These are phyloP conservation scores for Heliconius hewitsoni DNA, from an alignment of 1,140 invertebrate species.

Conservation along the genomic window DNA sequence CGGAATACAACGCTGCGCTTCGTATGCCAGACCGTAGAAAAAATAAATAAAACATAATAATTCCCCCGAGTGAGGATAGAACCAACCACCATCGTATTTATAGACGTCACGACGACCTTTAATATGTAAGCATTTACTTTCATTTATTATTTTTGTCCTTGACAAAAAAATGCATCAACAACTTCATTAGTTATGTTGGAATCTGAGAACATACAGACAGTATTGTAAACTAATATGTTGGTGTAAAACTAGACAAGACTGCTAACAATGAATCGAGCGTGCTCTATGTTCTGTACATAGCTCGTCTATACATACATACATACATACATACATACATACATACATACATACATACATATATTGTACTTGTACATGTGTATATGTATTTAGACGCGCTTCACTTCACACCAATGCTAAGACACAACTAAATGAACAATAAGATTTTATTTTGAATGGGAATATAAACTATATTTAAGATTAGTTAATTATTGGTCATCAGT, in stretches of 20 bases:
- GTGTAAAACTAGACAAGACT: constrained; percentile 3
- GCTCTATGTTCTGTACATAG: constrained; percentile 1
- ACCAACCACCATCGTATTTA: too few relatives aligned
- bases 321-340: too few relatives aligned
- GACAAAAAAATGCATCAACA: too few relatives aligned
- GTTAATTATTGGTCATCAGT: background rate
- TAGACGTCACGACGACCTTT: too few relatives aligned
- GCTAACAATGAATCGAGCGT: constrained; percentile 5
- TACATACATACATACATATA: too few relatives aligned
- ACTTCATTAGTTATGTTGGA: background rate
- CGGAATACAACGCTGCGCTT: too few relatives aligned
- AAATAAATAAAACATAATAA: too few relatives aligned
- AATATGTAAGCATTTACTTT: too few relatives aligned
- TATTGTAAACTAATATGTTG: background rate
- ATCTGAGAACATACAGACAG: constrained; percentile 4
- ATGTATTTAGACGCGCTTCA: background rate
- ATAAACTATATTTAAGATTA: background rate
- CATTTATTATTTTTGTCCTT: too few relatives aligned
- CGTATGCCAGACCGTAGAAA: too few relatives aligned
- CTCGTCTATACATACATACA: background rate
- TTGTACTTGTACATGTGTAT: background rate
- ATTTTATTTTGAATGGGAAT: background rate
- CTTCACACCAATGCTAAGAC: constrained; percentile 10
- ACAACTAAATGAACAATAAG: background rate
- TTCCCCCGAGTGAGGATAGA: too few relatives aligned